Evolutionary conservation across 1,140 invertebrate genomes (phyloP).

Genomic region (Argopecten irradians): DNA sequence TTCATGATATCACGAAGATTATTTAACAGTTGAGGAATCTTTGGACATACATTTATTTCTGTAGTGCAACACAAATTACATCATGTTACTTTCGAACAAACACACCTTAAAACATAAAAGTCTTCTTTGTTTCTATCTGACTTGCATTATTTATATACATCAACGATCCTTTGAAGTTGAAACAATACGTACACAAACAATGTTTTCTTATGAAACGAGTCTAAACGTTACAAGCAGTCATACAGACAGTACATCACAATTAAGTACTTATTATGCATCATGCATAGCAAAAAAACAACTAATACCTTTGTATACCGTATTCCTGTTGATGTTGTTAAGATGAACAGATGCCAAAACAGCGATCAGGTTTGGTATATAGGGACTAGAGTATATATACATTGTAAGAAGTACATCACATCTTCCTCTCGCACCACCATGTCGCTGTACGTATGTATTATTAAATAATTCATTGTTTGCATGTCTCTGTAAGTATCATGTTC

Average conservation of each 20-base stretch:
- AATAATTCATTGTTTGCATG: neutral
- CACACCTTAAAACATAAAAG: neutral
- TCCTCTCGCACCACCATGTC: neutral
- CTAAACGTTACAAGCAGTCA: neutral
- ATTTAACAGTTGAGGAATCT: neutral
- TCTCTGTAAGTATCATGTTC: neutral
- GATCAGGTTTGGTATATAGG: slow-evolving; percentile 2
- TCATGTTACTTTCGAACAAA: neutral
- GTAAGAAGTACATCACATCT: neutral
- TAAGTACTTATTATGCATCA: neutral
- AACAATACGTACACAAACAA: neutral
- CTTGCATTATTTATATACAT: neutral
- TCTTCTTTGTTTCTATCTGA: neutral
- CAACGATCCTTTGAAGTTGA: neutral
- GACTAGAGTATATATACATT: neutral
- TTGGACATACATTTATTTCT: neutral
- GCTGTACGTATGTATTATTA: slow-evolving; percentile 1
- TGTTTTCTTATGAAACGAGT: neutral
- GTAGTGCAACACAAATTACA: neutral
- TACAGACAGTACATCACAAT: neutral
- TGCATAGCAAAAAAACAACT: neutral
- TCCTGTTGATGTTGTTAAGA: neutral
- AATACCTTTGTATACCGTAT: neutral
- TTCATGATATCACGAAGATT: neutral
- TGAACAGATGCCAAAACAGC: neutral